Conservation (phyloP, 2,888 invertebrate species). For the Platycnemis pennipes region DNA sequence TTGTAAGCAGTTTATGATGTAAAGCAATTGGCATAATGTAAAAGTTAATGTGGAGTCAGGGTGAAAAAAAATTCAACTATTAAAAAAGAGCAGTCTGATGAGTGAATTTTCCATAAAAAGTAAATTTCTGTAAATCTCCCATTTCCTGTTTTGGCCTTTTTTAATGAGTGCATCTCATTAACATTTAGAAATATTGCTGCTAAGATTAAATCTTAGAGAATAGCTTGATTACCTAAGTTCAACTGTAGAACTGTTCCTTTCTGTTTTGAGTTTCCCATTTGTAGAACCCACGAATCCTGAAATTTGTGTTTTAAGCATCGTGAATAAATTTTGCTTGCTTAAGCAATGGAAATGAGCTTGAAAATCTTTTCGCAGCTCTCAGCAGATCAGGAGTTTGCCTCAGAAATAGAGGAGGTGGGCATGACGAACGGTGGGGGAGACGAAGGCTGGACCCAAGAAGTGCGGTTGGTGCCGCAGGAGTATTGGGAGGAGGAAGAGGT, state of each 20-base stretch:
- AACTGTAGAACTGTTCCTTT: neutral
- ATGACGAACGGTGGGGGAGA: slow-evolving; percentile 80
- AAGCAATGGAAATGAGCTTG: neutral
- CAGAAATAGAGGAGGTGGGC: slow-evolving; percentile 80
- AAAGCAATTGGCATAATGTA: no score
- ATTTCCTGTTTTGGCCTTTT: no score
- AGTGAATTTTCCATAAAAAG: no score
- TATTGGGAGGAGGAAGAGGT: slow-evolving; percentile 96
- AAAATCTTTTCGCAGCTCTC: slow-evolving; percentile 78
- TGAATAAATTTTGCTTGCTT: neutral
- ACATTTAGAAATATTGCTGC: no score
- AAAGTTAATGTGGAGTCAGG: no score
- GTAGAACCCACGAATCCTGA: neutral
- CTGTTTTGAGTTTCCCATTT: neutral
- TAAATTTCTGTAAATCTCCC: no score
- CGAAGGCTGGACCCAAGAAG: slow-evolving; percentile 90
- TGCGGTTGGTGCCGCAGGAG: slow-evolving; percentile 92
- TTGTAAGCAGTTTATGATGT: no score
- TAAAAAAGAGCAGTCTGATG: no score
- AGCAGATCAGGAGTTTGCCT: slow-evolving; percentile 83
- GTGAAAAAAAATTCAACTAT: no score
- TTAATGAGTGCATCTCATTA: no score
- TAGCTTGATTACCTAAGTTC: neutral
- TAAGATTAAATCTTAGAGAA: no score
- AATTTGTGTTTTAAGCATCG: neutral